These are phyloP conservation scores for Centroberyx gerrardi DNA, from an alignment of 2,797 vertebrate species.

Conservation along the genomic window DNA sequence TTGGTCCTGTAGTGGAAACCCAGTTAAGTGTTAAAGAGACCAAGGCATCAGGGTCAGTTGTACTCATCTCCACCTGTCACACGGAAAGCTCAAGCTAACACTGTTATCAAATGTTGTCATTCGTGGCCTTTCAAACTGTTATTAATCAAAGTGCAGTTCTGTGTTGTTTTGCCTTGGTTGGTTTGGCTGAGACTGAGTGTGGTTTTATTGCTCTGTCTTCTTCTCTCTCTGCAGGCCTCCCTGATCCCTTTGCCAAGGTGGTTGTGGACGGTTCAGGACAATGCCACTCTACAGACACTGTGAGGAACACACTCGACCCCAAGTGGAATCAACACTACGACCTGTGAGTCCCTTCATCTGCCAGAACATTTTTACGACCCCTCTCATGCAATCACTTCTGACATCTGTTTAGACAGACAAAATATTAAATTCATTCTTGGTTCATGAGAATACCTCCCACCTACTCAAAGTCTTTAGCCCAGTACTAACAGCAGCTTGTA, in stretches of 20 bases:
- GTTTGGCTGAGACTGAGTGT: background rate
- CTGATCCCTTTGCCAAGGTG: constrained; percentile 98
- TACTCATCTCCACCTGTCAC: constrained; percentile 14
- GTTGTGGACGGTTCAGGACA: constrained; percentile 98
- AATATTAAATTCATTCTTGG: constrained; percentile 4
- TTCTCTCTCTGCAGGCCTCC: constrained; percentile 88
- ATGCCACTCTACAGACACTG: constrained; percentile 99
- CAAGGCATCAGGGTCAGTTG: constrained; percentile 12
- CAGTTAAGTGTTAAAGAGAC: background rate
- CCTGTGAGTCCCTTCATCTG: constrained; percentile 88
- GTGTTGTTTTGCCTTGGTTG: background rate
- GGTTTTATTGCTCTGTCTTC: background rate
- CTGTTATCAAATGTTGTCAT: constrained; percentile 5
- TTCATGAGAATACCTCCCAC: constrained; percentile 57
- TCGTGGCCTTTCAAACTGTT: constrained; percentile 24
- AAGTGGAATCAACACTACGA: constrained; percentile 99
- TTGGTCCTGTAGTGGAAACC: background rate
- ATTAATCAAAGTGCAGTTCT: background rate
- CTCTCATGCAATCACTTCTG: background rate
- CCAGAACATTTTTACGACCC: background rate
- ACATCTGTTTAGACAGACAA: constrained; percentile 46
- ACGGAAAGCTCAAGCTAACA: background rate
- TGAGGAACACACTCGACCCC: constrained; percentile 99
- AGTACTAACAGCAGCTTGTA: constrained; percentile 46
- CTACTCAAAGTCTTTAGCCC: constrained; percentile 27